Evolutionary conservation across 2,797 vertebrate genomes (phyloP), one percentile per base, ranked within the genome.

Genomic region (Ctenopoma kingsleyae): DNA sequence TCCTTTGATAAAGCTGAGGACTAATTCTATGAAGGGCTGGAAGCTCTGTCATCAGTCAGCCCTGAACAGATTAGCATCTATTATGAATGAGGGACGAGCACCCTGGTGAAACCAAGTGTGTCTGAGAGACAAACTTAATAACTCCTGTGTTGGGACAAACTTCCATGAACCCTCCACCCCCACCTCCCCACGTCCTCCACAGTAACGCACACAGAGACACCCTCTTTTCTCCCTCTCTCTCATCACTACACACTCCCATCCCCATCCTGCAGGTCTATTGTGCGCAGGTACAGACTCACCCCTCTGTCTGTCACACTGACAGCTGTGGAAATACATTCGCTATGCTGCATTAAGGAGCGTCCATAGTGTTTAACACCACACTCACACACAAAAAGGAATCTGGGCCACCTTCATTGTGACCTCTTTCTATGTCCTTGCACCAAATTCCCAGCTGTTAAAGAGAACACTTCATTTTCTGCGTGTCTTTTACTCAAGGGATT

Each of bases 21-120:
- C 95, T 96, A 95, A 97, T 96, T 96, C 96, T 95, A 93, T 96
- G 96, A 96, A 96, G 97, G 96, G 96, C 96, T 97, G 96, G 95
- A 96, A 96, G 94, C 95, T 95, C 95, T 96, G 96, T 96, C 96
- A 96, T 97, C 96, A 97, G 96, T 97, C 97, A 97, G 95, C 96
- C 96, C 96, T 95, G 95, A 95, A 96, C 95, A 96, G 97, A 98
- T 98, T 96, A 97, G 95, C 96, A 98, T 97, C 97, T 96, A 96
- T 96, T 96, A 96, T 95, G 95, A 97, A 97, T 95, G 95, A 96
- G 96, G 95, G 95, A 92, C 93, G 95, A 91, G 96, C 95, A 96
- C 94, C 94, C 95, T 95, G 93, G 95, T 95, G 96, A 96, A 97
- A 95, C 96, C 96, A 94, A 97, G 95, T 97, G 96, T 97, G 96